phyloP scores from a whole-genome alignment of 2,888 invertebrate species.

The Pterostichus madidus region DNA sequence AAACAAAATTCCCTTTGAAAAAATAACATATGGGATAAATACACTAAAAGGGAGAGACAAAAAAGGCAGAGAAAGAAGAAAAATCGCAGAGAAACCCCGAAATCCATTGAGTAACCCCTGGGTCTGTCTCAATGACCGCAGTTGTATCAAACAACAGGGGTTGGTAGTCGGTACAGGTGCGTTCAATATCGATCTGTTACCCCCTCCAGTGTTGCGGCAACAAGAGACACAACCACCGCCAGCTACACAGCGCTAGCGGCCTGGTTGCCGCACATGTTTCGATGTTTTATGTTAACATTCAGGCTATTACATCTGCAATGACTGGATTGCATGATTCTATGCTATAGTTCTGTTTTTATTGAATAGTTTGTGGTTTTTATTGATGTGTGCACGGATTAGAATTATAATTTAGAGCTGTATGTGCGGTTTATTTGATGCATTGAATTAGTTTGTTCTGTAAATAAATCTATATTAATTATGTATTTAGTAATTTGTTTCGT shows the following conservation, averaged over 20 bases:
- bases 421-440: constrained; percentile 2
- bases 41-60: not conserved
- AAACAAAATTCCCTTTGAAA: constrained; percentile 16
- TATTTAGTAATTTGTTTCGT: not conserved
- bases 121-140: constrained; percentile 17
- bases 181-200: constrained; percentile 30
- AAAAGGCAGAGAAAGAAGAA: not conserved
- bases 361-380: constrained; percentile 33
- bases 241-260: not conserved
- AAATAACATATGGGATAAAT: constrained; percentile 6
- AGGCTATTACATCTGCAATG: not conserved
- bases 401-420: constrained; percentile 5
- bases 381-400: not conserved
- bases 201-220: not conserved
- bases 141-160: constrained; percentile 27
- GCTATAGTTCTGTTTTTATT: constrained; percentile 28
- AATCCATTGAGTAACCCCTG: constrained; percentile 16
- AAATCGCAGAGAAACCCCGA: constrained; percentile 13
- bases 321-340: constrained; percentile 1
- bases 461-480: constrained; percentile 25
- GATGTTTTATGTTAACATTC: not conserved
- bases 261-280: not conserved
- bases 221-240: not conserved
- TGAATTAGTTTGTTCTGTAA: constrained; percentile 29
- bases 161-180: constrained; percentile 23